phyloP scores from a whole-genome alignment of 2,797 vertebrate genomes.

The Chrysocyon brachyurus region DNA sequence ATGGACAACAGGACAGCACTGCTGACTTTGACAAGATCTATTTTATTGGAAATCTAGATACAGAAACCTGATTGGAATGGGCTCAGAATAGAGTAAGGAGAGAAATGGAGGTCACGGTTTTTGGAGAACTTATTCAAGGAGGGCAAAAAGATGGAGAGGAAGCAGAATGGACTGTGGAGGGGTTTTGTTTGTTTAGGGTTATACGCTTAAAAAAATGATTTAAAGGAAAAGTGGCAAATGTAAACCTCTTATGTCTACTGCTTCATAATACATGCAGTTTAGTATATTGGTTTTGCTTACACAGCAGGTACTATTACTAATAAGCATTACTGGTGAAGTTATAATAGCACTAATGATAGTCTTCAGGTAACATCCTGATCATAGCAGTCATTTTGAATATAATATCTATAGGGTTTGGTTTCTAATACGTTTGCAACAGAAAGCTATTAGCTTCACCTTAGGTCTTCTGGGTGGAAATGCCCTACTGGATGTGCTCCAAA shows the following conservation, averaged over 20 bases:
- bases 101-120: not conserved
- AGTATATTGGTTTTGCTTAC: not conserved
- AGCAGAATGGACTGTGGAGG: not conserved
- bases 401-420: not conserved
- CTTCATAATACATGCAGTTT: not conserved
- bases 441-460: not conserved
- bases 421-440: not conserved
- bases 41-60: not conserved
- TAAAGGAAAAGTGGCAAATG: slow-evolving; percentile 3
- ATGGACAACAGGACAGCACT: not conserved
- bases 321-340: not conserved
- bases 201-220: not conserved
- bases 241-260: not conserved
- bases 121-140: not conserved
- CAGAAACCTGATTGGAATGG: not conserved
- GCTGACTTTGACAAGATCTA: not conserved
- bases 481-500: not conserved
- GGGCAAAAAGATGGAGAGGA: not conserved
- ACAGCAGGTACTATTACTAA: not conserved
- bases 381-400: not conserved
- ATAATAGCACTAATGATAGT: not conserved
- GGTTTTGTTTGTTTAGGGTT: not conserved
- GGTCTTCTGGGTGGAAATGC: slow-evolving; percentile 6
- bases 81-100: not conserved
- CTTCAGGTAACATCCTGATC: not conserved